Base-by-base conservation (phyloP, 2,797 vertebrate genomes). In the Hyperoplus lanceolatus region DNA sequence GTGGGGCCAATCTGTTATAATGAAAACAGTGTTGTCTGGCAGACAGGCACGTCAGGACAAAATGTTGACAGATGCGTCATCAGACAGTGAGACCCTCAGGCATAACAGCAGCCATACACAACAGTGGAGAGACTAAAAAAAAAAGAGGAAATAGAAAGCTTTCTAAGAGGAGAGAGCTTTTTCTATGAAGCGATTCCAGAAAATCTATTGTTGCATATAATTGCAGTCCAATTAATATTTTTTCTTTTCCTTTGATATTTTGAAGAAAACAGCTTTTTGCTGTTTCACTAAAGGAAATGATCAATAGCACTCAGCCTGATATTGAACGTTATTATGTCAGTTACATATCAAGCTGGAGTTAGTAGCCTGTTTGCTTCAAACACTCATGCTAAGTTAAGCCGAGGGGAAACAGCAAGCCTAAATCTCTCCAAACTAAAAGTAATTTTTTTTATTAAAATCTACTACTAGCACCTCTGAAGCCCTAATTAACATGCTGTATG, bases 21-120 rank as follows among this genome's bases (percentile, higher is more conserved):
- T 88, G 68, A 81, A 90, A 92, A 90, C 87, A 81, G 71, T 73
- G 78, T 86, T 91, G 91, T 92, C 85, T 57, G 75, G 56, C 75
- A 85, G 79, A 86, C 73, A 62, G 58, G 79, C 78, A 77, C 21
- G 9, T 73, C 73, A 66, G 67, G 73, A 76, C 73, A 84, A 72
- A 63, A 64, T 85, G 83, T 80, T 87, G 85, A 90, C 77, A 86
- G 82, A 88, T 78, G 77, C 75, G 86, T 77, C 57, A 60, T 63
- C 29, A 76, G 83, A 83, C 80, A 80, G 4, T 2, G 62, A 86
- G 56, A 86, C 76, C 77, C 79, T 68, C 63, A 59, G 70, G 76
- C 83, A 77, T 29, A 29, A 79, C 57, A 80, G 74, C 78, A 71
- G 9, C 76, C 77, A 88, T 39, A 80, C 48, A 85, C 45, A 83